Evolutionary conservation across 2,888 invertebrate genomes (phyloP).

Genomic region (Taphrorychus bicolor): DNA sequence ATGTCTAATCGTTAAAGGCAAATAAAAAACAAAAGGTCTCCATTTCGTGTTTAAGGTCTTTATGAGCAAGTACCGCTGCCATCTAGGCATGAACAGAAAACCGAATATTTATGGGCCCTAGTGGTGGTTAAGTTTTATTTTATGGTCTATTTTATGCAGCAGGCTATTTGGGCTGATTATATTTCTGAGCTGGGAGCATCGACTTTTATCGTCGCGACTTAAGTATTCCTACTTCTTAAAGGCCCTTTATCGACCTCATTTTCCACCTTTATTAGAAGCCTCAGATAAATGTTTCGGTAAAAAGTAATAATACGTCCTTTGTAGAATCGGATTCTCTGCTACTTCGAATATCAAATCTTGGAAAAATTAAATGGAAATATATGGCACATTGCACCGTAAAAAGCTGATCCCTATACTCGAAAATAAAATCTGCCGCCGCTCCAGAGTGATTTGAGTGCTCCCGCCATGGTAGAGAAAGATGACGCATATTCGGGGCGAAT

Average conservation of each 20-base stretch:
- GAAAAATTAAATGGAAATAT: too few species aligned
- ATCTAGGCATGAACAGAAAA: conserved; percentile 24
- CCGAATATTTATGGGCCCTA: conserved; percentile 27
- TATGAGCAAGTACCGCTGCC: conserved; percentile 16
- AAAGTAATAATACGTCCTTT: too few species aligned
- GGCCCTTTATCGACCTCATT: background rate
- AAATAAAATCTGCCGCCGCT: conserved; percentile 30
- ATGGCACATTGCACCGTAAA: too few species aligned
- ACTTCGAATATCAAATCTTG: too few species aligned
- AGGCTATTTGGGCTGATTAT: conserved; percentile 32
- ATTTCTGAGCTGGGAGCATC: conserved; percentile 20
- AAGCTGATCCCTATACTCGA: conserved; percentile 10
- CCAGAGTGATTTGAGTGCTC: conserved; percentile 18
- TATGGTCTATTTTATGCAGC: conserved; percentile 31
- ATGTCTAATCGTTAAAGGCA: background rate
- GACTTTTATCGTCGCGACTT: conserved; percentile 15
- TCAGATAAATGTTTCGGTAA: too few species aligned
- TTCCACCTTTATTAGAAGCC: background rate
- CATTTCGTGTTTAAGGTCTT: conserved; percentile 19
- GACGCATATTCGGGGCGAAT: conserved; percentile 15
- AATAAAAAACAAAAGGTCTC: conserved; percentile 7
- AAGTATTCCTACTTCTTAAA: background rate
- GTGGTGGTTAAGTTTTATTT: conserved; percentile 37
- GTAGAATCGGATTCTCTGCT: too few species aligned
- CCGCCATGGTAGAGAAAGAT: conserved; percentile 20